Conservation (phyloP, 2,888 invertebrate species). For the Apotomis turbidana region DNA sequence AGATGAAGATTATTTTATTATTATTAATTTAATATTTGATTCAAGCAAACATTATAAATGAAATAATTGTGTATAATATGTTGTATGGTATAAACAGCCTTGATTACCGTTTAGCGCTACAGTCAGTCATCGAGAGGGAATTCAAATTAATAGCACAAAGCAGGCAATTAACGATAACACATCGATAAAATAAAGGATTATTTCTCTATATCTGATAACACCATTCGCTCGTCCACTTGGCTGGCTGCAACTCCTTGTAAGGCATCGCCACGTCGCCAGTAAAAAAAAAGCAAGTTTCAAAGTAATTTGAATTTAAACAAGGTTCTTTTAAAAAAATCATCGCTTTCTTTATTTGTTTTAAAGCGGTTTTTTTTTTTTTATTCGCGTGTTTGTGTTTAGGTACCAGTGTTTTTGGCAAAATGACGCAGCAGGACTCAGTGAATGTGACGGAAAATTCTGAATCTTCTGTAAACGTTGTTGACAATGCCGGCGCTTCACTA, state of each 20-base stretch:
- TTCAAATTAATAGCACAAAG: constrained; percentile 54
- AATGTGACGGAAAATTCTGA: constrained; percentile 57
- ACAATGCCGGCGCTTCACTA: constrained; percentile 24
- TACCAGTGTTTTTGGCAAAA: constrained; percentile 49
- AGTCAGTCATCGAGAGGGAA: constrained; percentile 45
- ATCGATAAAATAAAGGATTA: constrained; percentile 71
- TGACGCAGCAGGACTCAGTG: constrained; percentile 69
- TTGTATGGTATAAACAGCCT: constrained; percentile 15
- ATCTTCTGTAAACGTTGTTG: constrained; percentile 45
- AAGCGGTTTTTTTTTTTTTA: constrained; percentile 27
- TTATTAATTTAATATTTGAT: too few relatives aligned
- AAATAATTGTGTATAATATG: neutral
- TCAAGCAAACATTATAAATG: too few relatives aligned
- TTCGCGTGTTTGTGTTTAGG: constrained; percentile 47
- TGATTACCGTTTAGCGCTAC: constrained; percentile 13
- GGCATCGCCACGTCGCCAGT: constrained; percentile 44
- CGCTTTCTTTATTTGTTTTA: constrained; percentile 27
- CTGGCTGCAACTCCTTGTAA: constrained; percentile 62
- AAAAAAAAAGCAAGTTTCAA: constrained; percentile 37
- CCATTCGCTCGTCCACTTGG: constrained; percentile 64
- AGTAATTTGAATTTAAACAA: constrained; percentile 16
- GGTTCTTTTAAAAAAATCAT: constrained; percentile 41
- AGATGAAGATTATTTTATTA: too few relatives aligned
- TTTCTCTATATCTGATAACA: constrained; percentile 65
- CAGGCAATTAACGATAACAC: constrained; percentile 62